phyloP scores from a whole-genome alignment of 2,113 vertebrate genomes.

The Cathartes aura region DNA sequence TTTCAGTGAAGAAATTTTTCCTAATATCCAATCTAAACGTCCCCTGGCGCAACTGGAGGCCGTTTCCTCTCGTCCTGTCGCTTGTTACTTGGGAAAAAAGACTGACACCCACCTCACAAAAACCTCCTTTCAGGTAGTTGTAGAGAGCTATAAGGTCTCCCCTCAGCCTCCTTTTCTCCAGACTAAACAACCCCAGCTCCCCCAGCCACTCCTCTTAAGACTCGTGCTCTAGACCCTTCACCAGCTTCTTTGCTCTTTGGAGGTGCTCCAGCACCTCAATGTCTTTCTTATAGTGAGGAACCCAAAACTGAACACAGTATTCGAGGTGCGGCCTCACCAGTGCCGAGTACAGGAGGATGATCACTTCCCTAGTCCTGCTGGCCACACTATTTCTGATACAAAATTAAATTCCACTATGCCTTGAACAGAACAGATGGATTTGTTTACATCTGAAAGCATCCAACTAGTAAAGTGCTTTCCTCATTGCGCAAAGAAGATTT shows the following conservation, averaged over 20 bases:
- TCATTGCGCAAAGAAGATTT: neutral
- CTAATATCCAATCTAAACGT: no score
- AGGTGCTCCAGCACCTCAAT: no score
- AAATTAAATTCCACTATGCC: neutral
- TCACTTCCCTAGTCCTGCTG: neutral
- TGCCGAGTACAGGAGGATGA: fast-evolving
- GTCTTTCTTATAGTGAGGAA: no score
- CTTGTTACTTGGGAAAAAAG: neutral
- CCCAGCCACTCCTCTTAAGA: no score
- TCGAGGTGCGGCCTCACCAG: fast-evolving
- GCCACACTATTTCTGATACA: neutral
- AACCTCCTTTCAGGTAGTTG: no score
- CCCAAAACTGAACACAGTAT: no score
- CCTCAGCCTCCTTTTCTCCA: no score
- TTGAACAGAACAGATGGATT: slow-evolving; percentile 14
- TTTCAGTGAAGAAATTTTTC: neutral
- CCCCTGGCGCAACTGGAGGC: neutral
- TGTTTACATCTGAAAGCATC: neutral
- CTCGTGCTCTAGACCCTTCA: no score
- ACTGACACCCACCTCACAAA: fast-evolving
- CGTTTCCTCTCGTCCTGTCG: fast-evolving
- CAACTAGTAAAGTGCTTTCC: neutral
- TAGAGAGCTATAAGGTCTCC: no score
- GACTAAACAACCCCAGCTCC: no score
- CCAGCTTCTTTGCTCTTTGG: no score